Conservation (phyloP, 2,888 invertebrate species). For the Tineola bisselliella region DNA sequence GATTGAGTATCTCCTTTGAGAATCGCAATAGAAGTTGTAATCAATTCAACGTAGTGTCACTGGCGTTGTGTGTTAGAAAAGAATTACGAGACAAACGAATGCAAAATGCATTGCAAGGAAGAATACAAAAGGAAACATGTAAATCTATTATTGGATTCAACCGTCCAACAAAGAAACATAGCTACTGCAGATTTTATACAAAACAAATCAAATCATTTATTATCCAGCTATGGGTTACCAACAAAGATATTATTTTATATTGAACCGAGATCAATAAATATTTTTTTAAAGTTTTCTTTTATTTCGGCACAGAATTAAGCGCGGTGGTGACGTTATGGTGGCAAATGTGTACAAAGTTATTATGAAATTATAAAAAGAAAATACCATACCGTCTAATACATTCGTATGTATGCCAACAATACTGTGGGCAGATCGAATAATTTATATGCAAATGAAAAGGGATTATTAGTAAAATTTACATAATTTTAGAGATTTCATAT, state of each 20-base stretch:
- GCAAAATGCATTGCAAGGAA: background rate
- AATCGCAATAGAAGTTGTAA: background rate
- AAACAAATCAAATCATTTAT: background rate
- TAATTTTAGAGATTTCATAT: background rate
- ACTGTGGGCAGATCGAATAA: background rate
- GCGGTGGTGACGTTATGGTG: no score
- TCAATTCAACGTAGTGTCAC: background rate
- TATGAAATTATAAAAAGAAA: background rate
- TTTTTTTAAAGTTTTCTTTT: no score
- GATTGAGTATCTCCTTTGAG: background rate
- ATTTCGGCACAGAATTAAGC: no score
- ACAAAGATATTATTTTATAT: no score
- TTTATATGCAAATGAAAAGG: background rate
- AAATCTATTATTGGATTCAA: conserved; percentile 1
- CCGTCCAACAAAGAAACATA: background rate
- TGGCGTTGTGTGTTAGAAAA: background rate
- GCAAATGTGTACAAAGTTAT: no score
- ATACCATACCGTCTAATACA: background rate
- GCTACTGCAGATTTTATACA: background rate
- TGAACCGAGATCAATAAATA: no score
- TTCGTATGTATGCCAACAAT: background rate
- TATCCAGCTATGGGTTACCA: no score
- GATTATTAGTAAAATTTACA: background rate
- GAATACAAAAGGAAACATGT: conserved; percentile 8
- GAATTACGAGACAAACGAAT: conserved; percentile 1